Base-by-base conservation (phyloP, 1,140 invertebrate genomes). In the Papilio aristodemus region DNA sequence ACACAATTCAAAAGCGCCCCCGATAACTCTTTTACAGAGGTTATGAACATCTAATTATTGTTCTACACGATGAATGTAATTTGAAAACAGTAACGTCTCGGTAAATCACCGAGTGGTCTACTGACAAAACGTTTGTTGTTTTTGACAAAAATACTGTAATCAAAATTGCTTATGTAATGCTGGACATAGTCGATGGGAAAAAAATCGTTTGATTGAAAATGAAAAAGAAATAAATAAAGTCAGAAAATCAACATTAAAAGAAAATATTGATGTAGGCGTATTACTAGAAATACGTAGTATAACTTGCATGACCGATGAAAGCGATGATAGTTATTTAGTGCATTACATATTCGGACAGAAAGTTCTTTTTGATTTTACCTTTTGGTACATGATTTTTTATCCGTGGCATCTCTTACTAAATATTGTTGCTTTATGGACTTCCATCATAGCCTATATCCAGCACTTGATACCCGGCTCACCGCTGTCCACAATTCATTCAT, bases 1-100 rank as follows among this genome's bases (percentile, higher is more conserved):
- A 89, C 89, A 91, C 78, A 81, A 85, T 75, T 85, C 84, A 88
- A 87, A 89, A 87, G 83, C 86, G 77, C 79, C 2, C 77, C 78
- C 79, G 79, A 84, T 78, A 84, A 79, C 74, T 78, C 74, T 77
- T 74, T 77, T 77, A 74, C 79, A 80, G 76, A 76, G 66, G 73
- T 71, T 76, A 74, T 81, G 79, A 80, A 68, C 78, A 79, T 79
- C 70, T 75, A 79, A 74, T 67, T 73, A 72, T 72, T 71, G 73
- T 64, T 68, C 70, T 76, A 80, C 64, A 69, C 73, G 72, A 76
- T 73, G 62, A 59, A 68, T 69, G 39, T 69, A 63, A 71, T 67
- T 13, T 72, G 68, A 73, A 71, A 67, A 71, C 74, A 80, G 74
- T 76, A 77, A 79, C 70, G 72, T 74, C 68, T 59, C 14, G 25